Evolutionary conservation across 2,113 vertebrate species (phyloP).

Genomic region (Todiramphus saurophagus): DNA sequence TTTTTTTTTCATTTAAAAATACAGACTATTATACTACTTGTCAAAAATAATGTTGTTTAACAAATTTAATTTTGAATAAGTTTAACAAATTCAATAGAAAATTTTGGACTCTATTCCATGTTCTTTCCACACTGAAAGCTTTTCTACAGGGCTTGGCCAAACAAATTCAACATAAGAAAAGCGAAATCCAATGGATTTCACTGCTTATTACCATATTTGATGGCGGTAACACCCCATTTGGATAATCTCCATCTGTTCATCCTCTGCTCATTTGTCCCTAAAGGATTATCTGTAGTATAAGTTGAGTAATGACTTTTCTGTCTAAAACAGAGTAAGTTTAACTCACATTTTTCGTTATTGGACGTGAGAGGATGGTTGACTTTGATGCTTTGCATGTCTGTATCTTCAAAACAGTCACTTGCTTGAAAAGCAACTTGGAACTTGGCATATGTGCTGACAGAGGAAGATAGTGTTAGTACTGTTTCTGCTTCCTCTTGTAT

Average conservation of each 20-base stretch:
- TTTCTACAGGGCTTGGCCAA: background rate
- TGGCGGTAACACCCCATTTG: background rate
- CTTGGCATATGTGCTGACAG: background rate
- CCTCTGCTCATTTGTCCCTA: background rate
- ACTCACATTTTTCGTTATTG: background rate
- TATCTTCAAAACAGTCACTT: background rate
- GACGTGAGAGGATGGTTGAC: background rate
- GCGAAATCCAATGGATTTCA: background rate
- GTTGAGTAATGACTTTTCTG: background rate
- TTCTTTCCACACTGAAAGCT: background rate
- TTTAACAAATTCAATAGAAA: background rate
- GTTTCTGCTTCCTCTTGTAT: background rate
- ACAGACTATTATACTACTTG: background rate
- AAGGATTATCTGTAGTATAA: background rate
- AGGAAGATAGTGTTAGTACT: background rate
- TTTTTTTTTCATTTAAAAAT: background rate
- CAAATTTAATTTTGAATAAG: background rate
- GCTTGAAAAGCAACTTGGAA: background rate
- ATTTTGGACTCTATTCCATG: background rate
- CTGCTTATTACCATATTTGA: background rate
- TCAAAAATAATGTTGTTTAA: background rate
- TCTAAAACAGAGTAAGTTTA: background rate
- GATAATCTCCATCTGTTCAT: background rate
- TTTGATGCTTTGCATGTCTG: background rate
- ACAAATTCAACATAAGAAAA: background rate